phyloP scores from a whole-genome alignment of 2,113 vertebrate genomes.

The Hiodon alosoides region DNA sequence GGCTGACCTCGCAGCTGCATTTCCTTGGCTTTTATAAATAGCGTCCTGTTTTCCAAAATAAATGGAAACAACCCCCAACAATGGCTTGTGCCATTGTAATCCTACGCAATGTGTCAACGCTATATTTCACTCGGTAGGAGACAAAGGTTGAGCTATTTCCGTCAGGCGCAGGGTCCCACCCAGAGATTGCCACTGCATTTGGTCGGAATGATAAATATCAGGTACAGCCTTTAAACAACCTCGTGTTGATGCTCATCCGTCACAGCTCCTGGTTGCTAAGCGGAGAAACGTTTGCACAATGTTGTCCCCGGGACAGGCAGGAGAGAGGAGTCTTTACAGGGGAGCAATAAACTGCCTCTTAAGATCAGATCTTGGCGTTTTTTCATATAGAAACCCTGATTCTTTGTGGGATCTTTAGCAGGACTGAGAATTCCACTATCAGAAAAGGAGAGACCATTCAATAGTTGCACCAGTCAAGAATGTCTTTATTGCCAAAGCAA shows the following conservation, averaged over 20 bases:
- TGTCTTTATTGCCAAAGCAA: no score
- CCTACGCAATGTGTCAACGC: slow-evolving; percentile 33
- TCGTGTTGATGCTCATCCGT: slow-evolving; percentile 58
- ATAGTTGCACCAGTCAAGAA: no score
- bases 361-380: no score
- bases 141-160: slow-evolving; percentile 27
- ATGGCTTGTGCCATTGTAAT: slow-evolving; percentile 43
- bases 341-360: no score
- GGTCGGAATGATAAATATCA: slow-evolving; percentile 59
- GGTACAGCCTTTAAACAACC: slow-evolving; percentile 68
- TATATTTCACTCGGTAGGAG: slow-evolving; percentile 47
- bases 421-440: no score
- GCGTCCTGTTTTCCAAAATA: slow-evolving; percentile 45
- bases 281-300: neutral
- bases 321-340: neutral
- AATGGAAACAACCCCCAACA: slow-evolving; percentile 34
- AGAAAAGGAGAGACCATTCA: no score
- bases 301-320: neutral
- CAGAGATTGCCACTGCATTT: slow-evolving; percentile 50
- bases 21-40: slow-evolving; percentile 46
- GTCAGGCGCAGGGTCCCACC: neutral
- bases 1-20: slow-evolving; percentile 20
- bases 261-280: slow-evolving; percentile 38
- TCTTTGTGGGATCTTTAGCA: no score
- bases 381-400: no score